Evolutionary conservation across 1,140 invertebrate genomes (phyloP), one percentile per base, ranked within the genome.

Genomic region (Amphibalanus amphitrite): DNA sequence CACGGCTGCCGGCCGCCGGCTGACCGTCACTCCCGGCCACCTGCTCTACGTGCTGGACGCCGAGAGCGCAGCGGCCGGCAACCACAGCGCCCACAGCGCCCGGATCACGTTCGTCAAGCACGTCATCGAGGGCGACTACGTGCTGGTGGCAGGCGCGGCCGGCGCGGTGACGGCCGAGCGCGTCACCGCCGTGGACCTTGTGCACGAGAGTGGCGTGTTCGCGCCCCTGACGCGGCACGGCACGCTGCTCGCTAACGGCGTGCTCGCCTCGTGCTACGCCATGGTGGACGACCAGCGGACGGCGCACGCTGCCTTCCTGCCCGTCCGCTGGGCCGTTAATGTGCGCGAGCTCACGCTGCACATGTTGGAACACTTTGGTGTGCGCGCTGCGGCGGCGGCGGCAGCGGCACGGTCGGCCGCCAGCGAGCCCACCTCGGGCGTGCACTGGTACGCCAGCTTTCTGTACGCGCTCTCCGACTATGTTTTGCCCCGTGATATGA

Each of bases 261-360:
- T 81, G 70, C 73, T 79, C 13, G 74, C 79, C 6, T 83, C 82
- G 0, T 83, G 82, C 74, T 83, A 83, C 75, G 81, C 81, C 28
- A 74, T 79, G 65, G 74, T 82, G 30, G 78, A 81, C 74, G 78
- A 77, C 71, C 78, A 78, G 69, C 68, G 69, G 28, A 72, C 80
- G 65, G 79, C 79, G 47, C 80, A 81, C 72, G 71, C 72, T 28
- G 77, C 75, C 8, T 77, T 80, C 59, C 75, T 77, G 17, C 78
- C 79, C 30, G 68, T 79, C 59, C 71, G 79, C 65, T 67, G 26
- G 26, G 28, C 65, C 10, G 26, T 67, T 3, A 67, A 59, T 20
- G 47, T 59, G 20, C 47, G 47, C 47, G 47, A 59, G 13, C 23
- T 59, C 20, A 23, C 23, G 10, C 10, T 59, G 47, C 47, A 59